phyloP scores from a whole-genome alignment of 2,888 invertebrate genomes.

The Aspidiotus destructor region DNA sequence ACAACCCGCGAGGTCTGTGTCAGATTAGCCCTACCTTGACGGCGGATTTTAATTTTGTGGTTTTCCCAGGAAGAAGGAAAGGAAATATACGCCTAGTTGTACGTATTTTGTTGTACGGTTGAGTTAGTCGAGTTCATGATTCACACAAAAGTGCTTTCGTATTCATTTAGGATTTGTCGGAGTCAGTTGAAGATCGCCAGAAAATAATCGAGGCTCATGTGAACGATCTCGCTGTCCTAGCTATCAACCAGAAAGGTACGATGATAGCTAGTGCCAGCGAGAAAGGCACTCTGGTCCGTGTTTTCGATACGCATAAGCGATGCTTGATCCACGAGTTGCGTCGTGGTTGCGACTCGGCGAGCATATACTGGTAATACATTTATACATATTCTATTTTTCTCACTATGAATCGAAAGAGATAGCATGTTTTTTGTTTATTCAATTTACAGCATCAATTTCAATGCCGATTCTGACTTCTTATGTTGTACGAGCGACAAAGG shows the following conservation, averaged over 20 bases:
- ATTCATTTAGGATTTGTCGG: conserved; percentile 55
- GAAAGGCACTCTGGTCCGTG: conserved; percentile 69
- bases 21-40: no score
- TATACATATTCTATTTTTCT: background rate
- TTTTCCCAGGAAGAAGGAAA: no score
- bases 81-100: no score
- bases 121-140: background rate
- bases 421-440: background rate
- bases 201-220: conserved; percentile 66
- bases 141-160: conserved; percentile 18
- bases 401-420: no score
- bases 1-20: no score
- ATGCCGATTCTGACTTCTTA: conserved; percentile 61
- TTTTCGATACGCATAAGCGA: conserved; percentile 50
- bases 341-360: conserved; percentile 71
- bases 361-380: conserved; percentile 59
- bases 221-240: conserved; percentile 65
- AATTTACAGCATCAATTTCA: conserved; percentile 63
- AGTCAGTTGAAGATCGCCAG: conserved; percentile 63
- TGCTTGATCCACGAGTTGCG: conserved; percentile 61
- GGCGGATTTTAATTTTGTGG: no score
- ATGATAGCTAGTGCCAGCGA: conserved; percentile 74
- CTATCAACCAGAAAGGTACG: conserved; percentile 65
- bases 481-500: conserved; percentile 47
- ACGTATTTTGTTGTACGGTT: background rate